These are phyloP conservation scores for Himalopsyche anomala DNA, from an alignment of 2,888 invertebrate species.

Conservation along the genomic window DNA sequence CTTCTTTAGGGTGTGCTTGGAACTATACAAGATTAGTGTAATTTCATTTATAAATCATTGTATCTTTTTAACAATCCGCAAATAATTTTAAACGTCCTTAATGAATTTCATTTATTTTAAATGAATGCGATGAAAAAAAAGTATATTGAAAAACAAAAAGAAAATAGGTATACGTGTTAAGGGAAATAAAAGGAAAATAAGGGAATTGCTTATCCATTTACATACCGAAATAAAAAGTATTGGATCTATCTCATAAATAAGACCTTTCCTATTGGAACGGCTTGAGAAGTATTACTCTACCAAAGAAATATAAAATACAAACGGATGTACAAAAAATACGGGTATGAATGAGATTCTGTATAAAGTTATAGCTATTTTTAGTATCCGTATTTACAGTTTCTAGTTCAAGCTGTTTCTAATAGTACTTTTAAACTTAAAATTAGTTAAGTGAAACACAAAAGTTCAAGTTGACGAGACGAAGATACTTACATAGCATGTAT, in stretches of 20 bases:
- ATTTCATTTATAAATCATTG: no score
- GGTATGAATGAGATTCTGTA: neutral
- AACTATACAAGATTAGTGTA: no score
- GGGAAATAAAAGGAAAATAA: constrained; percentile 14
- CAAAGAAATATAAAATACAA: constrained; percentile 37
- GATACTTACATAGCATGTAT: no score
- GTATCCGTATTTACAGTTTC: constrained; percentile 1
- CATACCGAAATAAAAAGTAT: constrained; percentile 42
- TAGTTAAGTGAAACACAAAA: neutral
- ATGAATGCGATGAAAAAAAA: no score
- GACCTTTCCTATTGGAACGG: constrained; percentile 25
- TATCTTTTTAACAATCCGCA: no score
- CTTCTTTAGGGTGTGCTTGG: no score
- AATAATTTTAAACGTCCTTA: no score
- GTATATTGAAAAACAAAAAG: neutral
- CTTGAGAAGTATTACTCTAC: constrained; percentile 15
- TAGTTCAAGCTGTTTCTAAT: neutral
- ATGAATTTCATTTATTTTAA: no score
- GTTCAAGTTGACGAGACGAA: no score
- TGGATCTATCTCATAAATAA: constrained; percentile 42
- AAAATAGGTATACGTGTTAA: constrained; percentile 22
- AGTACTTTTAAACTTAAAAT: neutral
- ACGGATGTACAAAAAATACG: constrained; percentile 17
- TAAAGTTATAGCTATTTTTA: constrained; percentile 24
- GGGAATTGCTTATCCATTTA: constrained; percentile 38